Evolutionary conservation across 1,140 invertebrate genomes (phyloP), one percentile per base, ranked within the genome.

Genomic region (Eriocheir sinensis): DNA sequence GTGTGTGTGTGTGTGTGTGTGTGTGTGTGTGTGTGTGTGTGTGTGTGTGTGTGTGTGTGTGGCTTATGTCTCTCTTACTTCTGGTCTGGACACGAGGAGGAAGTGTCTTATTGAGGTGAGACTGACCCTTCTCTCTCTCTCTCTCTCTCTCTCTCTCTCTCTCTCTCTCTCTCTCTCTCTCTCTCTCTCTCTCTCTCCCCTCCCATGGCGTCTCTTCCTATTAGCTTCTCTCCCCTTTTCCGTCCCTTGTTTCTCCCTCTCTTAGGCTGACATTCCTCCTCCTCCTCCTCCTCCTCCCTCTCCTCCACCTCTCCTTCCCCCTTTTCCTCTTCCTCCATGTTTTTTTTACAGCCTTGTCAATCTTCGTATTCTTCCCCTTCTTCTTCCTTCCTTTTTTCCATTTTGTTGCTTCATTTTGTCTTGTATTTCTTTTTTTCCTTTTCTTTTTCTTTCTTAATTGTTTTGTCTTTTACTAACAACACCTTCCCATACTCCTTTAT

Each of bases 21-120:
- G 85, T 38, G 85, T 88, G 34, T 88, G 85, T 88, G 32, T 36
- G 41, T 88, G 85, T 88, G 34, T 88, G 85, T 86, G 40, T 86
- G 83, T 86, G 40, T 41, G 83, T 86, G 60, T 72, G 60, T 72
- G 60, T 72, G 60, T 72, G 60, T 40, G 34, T 40, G 34, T 36
- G 83, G 83, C 12, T 72, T 72, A 72, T 72, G 60, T 72, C 60
- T n/a, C 60, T 72, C 60, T 72, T 72, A 72, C 60, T 72, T 72
- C 60, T 72, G 21, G 60, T 72, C 60, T 72, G 21, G 60, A 72
- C 60, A 72, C 60, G 60, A 72, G 60, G 60, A 72, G 60, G 60
- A 72, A 72, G 60, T 72, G 60, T 72, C 60, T 72, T 72, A n/a
- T 72, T 72, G 60, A 72, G 60, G 60, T 72, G 60, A 72, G 60